phyloP scores from a whole-genome alignment of 2,113 vertebrate species.

The Pyrgilauda ruficollis region DNA sequence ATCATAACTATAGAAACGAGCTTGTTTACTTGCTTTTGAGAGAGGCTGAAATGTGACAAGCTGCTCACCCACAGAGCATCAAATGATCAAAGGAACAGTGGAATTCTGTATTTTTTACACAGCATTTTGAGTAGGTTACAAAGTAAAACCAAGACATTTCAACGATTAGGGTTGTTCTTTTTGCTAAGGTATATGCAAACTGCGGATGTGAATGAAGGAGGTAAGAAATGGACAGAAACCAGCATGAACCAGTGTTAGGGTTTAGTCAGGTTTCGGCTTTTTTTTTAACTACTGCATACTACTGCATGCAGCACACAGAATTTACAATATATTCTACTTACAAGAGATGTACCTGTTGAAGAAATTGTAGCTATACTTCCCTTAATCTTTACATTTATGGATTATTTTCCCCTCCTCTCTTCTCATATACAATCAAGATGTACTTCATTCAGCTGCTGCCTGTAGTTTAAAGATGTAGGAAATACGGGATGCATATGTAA shows the following conservation, averaged over 20 bases:
- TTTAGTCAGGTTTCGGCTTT: neutral
- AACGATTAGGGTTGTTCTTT: accelerated
- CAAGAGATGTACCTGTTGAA: neutral
- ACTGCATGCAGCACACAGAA: neutral
- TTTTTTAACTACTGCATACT: neutral
- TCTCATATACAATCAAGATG: accelerated
- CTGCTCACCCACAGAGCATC: conserved; percentile 15
- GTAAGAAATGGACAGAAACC: neutral
- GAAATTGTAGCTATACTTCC: neutral
- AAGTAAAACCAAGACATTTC: neutral
- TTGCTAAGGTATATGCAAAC: neutral
- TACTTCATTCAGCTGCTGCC: neutral
- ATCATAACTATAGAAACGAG: conserved; percentile 12
- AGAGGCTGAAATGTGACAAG: conserved; percentile 1
- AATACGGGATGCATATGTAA: neutral
- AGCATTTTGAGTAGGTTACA: neutral
- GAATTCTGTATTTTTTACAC: neutral
- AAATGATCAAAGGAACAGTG: neutral
- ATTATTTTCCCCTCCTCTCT: neutral
- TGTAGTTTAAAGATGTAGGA: neutral
- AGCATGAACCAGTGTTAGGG: neutral
- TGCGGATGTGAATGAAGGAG: neutral
- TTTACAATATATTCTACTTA: neutral
- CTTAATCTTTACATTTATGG: neutral
- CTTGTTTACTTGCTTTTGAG: conserved; percentile 29